Evolutionary conservation across 2,797 vertebrate genomes (phyloP).

Genomic region (Mormyrus hasselquistii): DNA sequence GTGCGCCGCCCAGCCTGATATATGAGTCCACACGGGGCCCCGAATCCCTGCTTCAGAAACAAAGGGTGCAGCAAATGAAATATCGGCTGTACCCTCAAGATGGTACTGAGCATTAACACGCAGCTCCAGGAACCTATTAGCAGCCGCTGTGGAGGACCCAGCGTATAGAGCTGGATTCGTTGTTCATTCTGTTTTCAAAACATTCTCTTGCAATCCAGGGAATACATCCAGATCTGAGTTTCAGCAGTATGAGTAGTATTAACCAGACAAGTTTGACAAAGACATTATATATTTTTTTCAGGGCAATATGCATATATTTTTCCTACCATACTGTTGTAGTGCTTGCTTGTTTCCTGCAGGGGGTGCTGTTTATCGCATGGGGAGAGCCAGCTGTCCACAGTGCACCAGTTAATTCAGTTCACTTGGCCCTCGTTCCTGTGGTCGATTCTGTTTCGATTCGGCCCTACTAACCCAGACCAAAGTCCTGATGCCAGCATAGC

Average conservation of each 20-base stretch:
- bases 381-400: not conserved
- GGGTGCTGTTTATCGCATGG: not conserved
- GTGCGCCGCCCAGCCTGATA: conserved; percentile 28
- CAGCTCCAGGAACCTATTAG: not conserved
- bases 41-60: conserved; percentile 18
- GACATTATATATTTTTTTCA: not conserved
- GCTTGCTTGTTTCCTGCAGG: not conserved
- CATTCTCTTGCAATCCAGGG: not conserved
- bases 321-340: not conserved
- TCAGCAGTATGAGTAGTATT: not conserved
- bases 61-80: conserved; percentile 23
- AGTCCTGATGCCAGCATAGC: not conserved
- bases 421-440: not conserved
- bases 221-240: not conserved
- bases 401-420: not conserved
- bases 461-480: not conserved
- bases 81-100: not conserved
- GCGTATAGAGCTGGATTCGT: not conserved
- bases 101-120: not conserved
- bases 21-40: conserved; percentile 20
- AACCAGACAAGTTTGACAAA: not conserved
- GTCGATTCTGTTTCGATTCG: not conserved
- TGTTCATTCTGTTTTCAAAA: not conserved
- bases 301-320: not conserved
- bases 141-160: not conserved